Conservation (phyloP, 2,797 vertebrate species). For the Podarcis siculus region DNA sequence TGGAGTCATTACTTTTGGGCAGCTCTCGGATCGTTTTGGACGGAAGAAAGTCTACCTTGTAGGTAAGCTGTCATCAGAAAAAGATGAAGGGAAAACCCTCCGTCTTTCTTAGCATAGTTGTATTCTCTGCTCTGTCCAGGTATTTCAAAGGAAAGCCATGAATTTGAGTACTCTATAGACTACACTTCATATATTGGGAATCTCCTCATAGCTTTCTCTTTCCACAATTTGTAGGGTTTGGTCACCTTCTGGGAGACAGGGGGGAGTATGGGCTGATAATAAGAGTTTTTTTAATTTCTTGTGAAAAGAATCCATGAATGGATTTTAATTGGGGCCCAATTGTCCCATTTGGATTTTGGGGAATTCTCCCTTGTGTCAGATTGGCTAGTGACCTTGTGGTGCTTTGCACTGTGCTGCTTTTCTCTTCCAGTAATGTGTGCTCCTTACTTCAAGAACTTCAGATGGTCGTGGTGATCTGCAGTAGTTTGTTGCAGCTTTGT, state of each 20-base stretch:
- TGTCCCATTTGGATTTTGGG: background rate
- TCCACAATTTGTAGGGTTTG: background rate
- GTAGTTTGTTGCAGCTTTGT: background rate
- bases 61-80: slow-evolving; percentile 67
- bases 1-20: slow-evolving; percentile 82
- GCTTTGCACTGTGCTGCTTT: background rate
- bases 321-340: background rate
- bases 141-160: background rate
- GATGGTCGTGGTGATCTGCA: background rate
- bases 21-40: slow-evolving; percentile 81
- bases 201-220: background rate
- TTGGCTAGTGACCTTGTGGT: background rate
- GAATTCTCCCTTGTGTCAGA: background rate
- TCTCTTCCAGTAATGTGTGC: background rate
- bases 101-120: accelerated
- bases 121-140: background rate
- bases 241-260: background rate
- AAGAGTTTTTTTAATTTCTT: background rate
- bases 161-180: background rate
- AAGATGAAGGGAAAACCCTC: background rate
- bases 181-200: background rate
- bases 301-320: background rate
- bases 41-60: slow-evolving; percentile 82
- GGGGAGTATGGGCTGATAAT: background rate
- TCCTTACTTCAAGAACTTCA: background rate